These are phyloP conservation scores for Prionace glauca DNA, from an alignment of 2,797 vertebrate genomes.

Conservation along the genomic window DNA sequence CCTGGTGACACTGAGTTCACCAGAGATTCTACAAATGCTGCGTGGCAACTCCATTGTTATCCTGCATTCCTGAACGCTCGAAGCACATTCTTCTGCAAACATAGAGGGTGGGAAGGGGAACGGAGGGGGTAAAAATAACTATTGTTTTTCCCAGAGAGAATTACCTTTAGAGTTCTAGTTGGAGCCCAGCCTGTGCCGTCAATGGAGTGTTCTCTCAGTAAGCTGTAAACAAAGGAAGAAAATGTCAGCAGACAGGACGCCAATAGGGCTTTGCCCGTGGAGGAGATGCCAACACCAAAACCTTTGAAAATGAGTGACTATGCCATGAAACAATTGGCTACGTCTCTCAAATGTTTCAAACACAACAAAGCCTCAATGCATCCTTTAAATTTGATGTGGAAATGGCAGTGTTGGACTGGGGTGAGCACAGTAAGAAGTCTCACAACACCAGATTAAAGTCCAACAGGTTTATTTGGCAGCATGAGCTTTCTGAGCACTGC, in stretches of 20 bases:
- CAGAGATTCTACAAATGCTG: not conserved
- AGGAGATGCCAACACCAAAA: not conserved
- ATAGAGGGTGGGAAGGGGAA: not conserved
- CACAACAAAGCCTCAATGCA: not conserved
- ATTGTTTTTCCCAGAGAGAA: not conserved
- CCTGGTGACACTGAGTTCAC: not conserved
- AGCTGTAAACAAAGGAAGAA: slow-evolving; percentile 59
- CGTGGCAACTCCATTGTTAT: not conserved
- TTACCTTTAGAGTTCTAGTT: slow-evolving; percentile 92
- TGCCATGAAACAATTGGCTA: not conserved
- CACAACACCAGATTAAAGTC: no score
- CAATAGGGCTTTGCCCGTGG: not conserved
- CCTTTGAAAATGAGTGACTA: not conserved
- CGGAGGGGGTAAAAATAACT: not conserved
- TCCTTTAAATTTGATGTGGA: not conserved
- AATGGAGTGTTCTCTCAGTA: slow-evolving; percentile 96
- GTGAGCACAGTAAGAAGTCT: no score
- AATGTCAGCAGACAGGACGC: not conserved
- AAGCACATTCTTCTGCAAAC: not conserved
- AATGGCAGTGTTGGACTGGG: no score
- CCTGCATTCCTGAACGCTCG: not conserved
- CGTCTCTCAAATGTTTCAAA: not conserved
- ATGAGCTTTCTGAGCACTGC: no score
- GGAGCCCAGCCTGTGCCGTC: slow-evolving; percentile 98
- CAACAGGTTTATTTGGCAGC: no score